These are phyloP conservation scores for Hofmannophila pseudospretella DNA, from an alignment of 2,888 invertebrate species.

Conservation along the genomic window DNA sequence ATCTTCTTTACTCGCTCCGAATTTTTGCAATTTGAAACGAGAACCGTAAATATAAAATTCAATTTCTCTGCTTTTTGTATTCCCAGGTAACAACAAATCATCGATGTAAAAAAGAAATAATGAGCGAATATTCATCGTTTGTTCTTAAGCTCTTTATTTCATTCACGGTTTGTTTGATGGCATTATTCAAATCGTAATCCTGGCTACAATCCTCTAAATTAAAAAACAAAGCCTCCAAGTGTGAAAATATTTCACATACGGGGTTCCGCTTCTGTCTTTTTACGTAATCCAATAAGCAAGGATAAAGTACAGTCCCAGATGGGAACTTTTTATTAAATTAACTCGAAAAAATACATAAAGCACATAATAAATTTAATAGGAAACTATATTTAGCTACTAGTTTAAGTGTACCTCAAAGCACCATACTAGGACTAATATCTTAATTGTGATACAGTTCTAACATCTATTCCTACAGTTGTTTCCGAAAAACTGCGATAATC, in stretches of 20 bases:
- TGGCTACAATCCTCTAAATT: slow-evolving; percentile 30
- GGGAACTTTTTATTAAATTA: no score
- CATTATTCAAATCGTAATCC: slow-evolving; percentile 38
- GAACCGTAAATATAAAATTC: not conserved
- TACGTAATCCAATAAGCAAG: no score
- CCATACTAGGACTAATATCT: not conserved
- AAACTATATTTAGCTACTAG: not conserved
- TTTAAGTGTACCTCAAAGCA: not conserved
- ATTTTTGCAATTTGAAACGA: no score
- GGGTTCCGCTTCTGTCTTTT: slow-evolving; percentile 4
- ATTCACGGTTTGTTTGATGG: slow-evolving; percentile 32
- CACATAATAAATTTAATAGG: no score
- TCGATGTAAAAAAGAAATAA: slow-evolving; percentile 17
- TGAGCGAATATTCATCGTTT: slow-evolving; percentile 21
- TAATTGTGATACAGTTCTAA: not conserved
- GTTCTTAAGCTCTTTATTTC: slow-evolving; percentile 33
- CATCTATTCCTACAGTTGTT: no score
- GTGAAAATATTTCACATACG: slow-evolving; percentile 4
- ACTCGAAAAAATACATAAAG: no score
- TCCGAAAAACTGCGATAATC: no score
- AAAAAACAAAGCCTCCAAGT: slow-evolving; percentile 20
- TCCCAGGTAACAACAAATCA: slow-evolving; percentile 21
- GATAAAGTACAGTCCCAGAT: no score
- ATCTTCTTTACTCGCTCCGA: no score
- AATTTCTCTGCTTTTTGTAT: slow-evolving; percentile 13